These are phyloP conservation scores for Bembecia ichneumoniformis DNA, from an alignment of 2,888 invertebrate species.

Conservation along the genomic window DNA sequence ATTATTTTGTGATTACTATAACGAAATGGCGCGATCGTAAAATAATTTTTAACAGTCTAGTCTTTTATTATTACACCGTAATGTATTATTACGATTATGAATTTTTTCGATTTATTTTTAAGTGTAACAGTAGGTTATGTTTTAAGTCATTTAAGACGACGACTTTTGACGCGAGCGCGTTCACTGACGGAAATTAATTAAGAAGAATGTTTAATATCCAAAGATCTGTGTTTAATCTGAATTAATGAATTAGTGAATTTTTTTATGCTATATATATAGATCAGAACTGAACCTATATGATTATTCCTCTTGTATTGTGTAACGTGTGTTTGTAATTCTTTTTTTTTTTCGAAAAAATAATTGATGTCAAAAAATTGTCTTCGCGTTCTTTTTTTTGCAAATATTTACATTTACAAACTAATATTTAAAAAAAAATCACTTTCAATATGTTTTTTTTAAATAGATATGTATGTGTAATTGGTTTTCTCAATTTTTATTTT, in stretches of 20 bases:
- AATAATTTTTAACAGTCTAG: constrained; percentile 57
- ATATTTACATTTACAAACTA: no score
- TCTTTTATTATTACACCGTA: constrained; percentile 49
- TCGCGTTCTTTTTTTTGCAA: no score
- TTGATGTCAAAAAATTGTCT: no score
- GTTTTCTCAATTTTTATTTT: no score
- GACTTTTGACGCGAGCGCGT: no score
- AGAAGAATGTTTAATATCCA: constrained; percentile 15
- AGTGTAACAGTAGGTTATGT: constrained; percentile 14
- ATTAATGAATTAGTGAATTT: constrained; percentile 11
- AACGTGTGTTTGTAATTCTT: no score
- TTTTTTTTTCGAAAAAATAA: no score
- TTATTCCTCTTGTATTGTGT: no score
- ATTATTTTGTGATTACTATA: constrained; percentile 21
- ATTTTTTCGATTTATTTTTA: constrained; percentile 20
- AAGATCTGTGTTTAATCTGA: constrained; percentile 20
- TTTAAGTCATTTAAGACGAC: constrained; percentile 8
- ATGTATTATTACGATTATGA: constrained; percentile 42
- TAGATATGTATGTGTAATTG: no score
- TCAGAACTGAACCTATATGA: constrained; percentile 25
- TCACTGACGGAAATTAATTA: no score
- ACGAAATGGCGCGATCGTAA: constrained; percentile 7
- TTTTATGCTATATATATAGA: constrained; percentile 16
- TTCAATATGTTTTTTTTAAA: no score
- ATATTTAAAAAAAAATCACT: no score